These are phyloP conservation scores for Gastrophysa polygoni DNA, from an alignment of 2,888 invertebrate species.

Conservation along the genomic window DNA sequence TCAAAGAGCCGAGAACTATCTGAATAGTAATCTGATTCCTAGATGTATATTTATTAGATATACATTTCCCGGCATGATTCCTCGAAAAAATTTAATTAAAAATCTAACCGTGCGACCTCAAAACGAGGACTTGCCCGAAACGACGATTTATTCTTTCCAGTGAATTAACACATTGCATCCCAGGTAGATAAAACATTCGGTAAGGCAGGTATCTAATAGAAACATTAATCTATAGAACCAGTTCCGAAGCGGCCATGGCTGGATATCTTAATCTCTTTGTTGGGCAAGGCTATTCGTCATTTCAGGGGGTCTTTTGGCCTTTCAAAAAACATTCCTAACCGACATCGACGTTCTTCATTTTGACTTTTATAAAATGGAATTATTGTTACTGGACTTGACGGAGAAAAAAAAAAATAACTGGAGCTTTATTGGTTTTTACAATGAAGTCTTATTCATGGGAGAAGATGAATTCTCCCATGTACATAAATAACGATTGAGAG, in stretches of 20 bases:
- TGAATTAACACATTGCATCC: conserved; percentile 44
- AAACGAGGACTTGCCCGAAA: conserved; percentile 36
- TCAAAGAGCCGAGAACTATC: neutral
- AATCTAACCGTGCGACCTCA: conserved; percentile 35
- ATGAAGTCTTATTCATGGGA: neutral
- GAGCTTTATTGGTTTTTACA: conserved; percentile 1
- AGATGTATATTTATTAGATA: neutral
- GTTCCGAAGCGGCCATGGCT: conserved; percentile 39
- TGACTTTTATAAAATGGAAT: conserved; percentile 6
- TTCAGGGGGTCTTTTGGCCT: conserved; percentile 39
- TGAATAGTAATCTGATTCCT: neutral
- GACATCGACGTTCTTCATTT: conserved; percentile 24
- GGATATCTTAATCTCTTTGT: conserved; percentile 47
- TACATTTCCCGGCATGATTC: neutral
- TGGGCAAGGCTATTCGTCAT: conserved; percentile 41
- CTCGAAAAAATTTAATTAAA: conserved; percentile 24
- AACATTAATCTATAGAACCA: conserved; percentile 37
- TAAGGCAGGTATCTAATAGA: conserved; percentile 30
- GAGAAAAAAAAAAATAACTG: neutral
- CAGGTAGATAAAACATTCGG: conserved; percentile 33
- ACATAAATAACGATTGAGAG: neutral
- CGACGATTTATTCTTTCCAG: conserved; percentile 33
- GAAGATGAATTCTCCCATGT: neutral
- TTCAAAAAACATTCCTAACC: conserved; percentile 34
- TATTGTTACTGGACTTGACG: conserved; percentile 1